These are phyloP conservation scores for Pachycephus smyrnensis DNA, from an alignment of 2,888 invertebrate species.

Conservation along the genomic window DNA sequence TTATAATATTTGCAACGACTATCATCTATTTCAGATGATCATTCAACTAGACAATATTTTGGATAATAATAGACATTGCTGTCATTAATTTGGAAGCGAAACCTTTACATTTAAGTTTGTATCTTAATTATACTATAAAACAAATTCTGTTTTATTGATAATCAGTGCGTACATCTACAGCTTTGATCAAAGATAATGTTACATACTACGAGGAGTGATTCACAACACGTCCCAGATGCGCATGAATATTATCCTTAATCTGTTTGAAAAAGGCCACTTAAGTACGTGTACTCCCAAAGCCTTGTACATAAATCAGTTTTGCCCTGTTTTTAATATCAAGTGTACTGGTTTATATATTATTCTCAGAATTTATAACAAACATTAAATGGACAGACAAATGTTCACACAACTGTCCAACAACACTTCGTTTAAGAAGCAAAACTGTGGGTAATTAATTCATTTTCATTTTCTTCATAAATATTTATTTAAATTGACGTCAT, in stretches of 20 bases:
- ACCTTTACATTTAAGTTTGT: neutral
- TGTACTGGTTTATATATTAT: neutral
- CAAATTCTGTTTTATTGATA: neutral
- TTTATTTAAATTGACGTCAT: neutral
- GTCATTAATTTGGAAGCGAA: neutral
- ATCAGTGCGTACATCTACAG: neutral
- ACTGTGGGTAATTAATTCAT: neutral
- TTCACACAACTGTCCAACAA: neutral
- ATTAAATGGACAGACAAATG: neutral
- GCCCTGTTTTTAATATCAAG: neutral
- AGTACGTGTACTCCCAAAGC: constrained; percentile 9
- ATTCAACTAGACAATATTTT: neutral
- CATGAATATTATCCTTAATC: neutral
- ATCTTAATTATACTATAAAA: neutral
- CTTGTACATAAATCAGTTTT: neutral
- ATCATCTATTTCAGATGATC: neutral
- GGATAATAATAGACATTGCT: neutral
- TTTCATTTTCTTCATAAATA: neutral
- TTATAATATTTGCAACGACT: neutral
- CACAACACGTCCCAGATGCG: neutral
- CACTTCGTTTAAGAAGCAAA: neutral
- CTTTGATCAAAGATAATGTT: neutral
- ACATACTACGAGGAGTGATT: neutral
- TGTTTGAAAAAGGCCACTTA: constrained; percentile 3
- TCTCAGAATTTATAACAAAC: neutral